Percentiles rank a stretch among this genome's conserved stretches.
phyloP scores from a whole-genome alignment of 1,140 invertebrate genomes.

The Plutomurus gul region DNA sequence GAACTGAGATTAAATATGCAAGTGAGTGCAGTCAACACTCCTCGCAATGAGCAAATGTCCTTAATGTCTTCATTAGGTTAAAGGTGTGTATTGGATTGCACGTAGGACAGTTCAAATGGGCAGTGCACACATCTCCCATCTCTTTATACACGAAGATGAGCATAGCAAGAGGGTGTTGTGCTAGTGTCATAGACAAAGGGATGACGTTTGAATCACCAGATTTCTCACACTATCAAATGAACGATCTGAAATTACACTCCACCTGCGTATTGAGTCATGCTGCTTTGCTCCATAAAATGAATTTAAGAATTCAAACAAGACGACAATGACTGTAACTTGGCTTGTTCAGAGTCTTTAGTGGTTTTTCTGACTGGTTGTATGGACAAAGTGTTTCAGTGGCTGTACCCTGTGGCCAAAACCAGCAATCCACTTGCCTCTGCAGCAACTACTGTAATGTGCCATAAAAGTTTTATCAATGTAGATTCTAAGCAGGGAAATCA shows the following conservation, averaged over 20 bases:
- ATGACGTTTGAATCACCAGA: neutral
- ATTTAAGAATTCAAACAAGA: neutral
- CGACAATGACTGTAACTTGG: too few species aligned
- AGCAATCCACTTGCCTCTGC: neutral
- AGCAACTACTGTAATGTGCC: constrained; percentile 8
- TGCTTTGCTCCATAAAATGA: neutral
- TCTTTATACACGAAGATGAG: neutral
- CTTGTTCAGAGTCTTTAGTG: neutral
- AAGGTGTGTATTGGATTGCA: neutral
- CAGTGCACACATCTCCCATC: too few species aligned
- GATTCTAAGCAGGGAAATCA: neutral
- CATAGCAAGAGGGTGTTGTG: neutral
- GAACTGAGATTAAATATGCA: neutral
- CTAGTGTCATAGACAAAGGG: neutral
- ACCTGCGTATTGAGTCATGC: neutral
- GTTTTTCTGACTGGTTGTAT: neutral
- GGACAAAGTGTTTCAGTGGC: too few species aligned
- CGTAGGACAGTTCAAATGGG: too few species aligned
- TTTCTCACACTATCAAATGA: neutral
- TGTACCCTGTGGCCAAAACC: too few species aligned
- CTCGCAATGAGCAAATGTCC: neutral
- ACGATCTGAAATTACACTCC: too few species aligned
- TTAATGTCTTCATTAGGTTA: neutral
- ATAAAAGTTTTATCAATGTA: neutral
- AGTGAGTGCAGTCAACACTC: neutral